These are phyloP conservation scores for Griposia aprilina DNA, from an alignment of 2,888 invertebrate species.

Conservation along the genomic window DNA sequence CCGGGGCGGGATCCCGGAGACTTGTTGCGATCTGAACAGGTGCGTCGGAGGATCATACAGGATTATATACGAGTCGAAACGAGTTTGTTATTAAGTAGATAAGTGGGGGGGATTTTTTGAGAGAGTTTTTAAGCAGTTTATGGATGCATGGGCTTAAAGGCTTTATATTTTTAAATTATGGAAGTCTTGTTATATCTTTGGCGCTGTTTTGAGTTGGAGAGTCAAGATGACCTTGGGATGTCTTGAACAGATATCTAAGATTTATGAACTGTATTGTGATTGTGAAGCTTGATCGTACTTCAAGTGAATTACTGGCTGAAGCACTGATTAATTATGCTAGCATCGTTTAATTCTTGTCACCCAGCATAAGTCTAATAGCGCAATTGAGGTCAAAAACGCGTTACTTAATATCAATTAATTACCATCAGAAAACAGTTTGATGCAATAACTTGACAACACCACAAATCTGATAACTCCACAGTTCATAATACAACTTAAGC, in stretches of 20 bases:
- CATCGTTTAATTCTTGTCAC: not conserved
- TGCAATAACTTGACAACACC: not conserved
- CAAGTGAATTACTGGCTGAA: conserved; percentile 34
- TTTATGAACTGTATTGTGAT: conserved; percentile 50
- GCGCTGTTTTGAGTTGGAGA: conserved; percentile 8
- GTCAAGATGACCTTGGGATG: conserved; percentile 44
- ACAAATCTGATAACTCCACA: not conserved
- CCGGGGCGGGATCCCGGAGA: conserved; percentile 65
- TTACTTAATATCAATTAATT: not conserved
- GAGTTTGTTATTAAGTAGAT: conserved; percentile 67
- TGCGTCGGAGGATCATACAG: conserved; percentile 68
- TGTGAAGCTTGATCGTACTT: conserved; percentile 19
- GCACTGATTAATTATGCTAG: conserved; percentile 46
- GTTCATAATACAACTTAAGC: not conserved
- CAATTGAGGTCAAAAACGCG: not conserved
- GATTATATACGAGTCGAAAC: conserved; percentile 59
- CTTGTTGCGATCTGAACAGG: conserved; percentile 70
- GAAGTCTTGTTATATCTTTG: not conserved
- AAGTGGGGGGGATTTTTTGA: conserved; percentile 59
- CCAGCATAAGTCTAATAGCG: not conserved
- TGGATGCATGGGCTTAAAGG: conserved; percentile 30
- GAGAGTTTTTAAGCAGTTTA: conserved; percentile 59
- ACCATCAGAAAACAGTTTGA: not conserved
- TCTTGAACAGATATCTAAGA: conserved; percentile 52
- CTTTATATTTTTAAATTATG: conserved; percentile 27